These are phyloP conservation scores for Bujurquina vittata DNA, from an alignment of 2,113 vertebrate genomes.

Conservation along the genomic window DNA sequence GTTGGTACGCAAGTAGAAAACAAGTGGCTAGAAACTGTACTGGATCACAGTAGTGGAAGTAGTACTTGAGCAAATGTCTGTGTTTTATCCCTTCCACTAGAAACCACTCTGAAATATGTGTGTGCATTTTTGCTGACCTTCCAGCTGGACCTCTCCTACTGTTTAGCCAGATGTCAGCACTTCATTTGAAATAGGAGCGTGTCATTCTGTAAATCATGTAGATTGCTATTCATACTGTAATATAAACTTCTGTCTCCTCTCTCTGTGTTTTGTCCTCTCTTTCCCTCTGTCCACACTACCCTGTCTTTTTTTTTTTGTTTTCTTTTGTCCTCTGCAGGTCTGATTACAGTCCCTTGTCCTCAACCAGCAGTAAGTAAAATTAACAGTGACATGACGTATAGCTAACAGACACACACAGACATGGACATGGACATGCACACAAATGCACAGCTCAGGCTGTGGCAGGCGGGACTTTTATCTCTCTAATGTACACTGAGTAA, in stretches of 20 bases:
- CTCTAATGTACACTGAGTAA: slow-evolving; percentile 29
- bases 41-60: background rate
- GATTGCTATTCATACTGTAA: slow-evolving; percentile 44
- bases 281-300: background rate
- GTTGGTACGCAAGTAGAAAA: background rate
- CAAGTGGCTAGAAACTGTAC: background rate
- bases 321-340: slow-evolving; percentile 82
- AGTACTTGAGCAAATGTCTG: background rate
- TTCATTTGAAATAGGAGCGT: slow-evolving; percentile 53
- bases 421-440: background rate
- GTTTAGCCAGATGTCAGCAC: slow-evolving; percentile 60
- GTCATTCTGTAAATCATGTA: slow-evolving; percentile 52
- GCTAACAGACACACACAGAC: background rate
- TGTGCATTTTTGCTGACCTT: slow-evolving; percentile 46
- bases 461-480: slow-evolving; percentile 28
- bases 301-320: background rate
- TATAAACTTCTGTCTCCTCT: slow-evolving; percentile 62
- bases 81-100: slow-evolving; percentile 1
- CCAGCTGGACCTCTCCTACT: slow-evolving; percentile 37
- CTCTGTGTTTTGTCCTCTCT: slow-evolving; percentile 39
- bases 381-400: background rate
- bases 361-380: slow-evolving; percentile 93
- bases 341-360: slow-evolving; percentile 92
- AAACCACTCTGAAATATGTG: slow-evolving; percentile 22
- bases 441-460: background rate